Evolutionary conservation across 2,888 invertebrate genomes (phyloP), one percentile per base, ranked within the genome.

Genomic region (Adelognathus sp.): DNA sequence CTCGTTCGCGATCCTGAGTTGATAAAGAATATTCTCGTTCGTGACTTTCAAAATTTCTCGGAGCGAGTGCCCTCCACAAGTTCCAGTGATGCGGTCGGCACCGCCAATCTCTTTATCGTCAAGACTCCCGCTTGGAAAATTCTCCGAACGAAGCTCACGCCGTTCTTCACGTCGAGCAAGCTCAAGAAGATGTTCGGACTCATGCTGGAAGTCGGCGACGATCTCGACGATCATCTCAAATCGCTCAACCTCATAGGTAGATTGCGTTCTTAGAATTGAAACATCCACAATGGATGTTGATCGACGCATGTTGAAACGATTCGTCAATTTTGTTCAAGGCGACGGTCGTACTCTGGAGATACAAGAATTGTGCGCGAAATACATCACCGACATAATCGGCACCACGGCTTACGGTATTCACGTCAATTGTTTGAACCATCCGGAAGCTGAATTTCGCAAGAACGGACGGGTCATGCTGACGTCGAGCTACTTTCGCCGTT

Each of bases 361-460:
- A 3, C 90, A 90, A 73, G 88, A 90, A n/a, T 69, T 88, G 1
- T 84, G 82, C 29, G 88, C 87, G 0, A 88, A 84, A 58, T 88
- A 86, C 39, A 87, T 88, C 0, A 90, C 90, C 2, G 93, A 93
- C 79, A 88, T 93, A 1, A 92, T 93, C 71, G 92, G 91, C 3
- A 91, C 92, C 0, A 92, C 92, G 1, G 93, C 93, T 0, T 93
- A 89, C 50, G 93, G 93, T 0, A 86, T 93, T 0, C 87, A 90
- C 60, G 92, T 91, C 0, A 93, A 93, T 76, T 91, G 92, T 1
- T 85, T 93, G 14, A 89, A 87, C 9, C 84, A 92, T 61, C 90
- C 92, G 0, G 86, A 93, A 9, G 89, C 92, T 0, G 90, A 91
- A 46, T 92, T 93, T 70, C 91, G 93, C 0, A 86, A 87, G 3